Conservation (phyloP, 1,140 invertebrate genomes). For the Temnothorax curvispinosus region DNA sequence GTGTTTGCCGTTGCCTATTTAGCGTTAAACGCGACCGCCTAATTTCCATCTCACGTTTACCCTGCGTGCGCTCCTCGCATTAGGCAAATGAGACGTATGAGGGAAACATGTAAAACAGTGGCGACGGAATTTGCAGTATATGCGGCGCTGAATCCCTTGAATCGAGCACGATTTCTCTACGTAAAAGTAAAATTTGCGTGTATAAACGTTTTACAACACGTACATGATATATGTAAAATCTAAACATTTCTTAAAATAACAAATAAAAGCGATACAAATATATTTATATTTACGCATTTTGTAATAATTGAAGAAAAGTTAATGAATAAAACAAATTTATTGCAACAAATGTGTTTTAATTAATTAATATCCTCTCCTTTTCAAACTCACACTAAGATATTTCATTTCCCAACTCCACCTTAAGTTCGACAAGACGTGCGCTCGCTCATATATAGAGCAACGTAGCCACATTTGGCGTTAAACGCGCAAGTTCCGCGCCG, state of each 20-base stretch:
- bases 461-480: neutral
- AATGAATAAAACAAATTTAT: neutral
- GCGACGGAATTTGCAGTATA: neutral
- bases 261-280: neutral
- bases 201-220: neutral
- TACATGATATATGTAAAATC: neutral
- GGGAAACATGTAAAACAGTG: slow-evolving; percentile 4
- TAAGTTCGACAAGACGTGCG: neutral
- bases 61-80: neutral
- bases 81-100: slow-evolving; percentile 28
- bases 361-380: neutral
- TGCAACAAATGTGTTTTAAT: neutral
- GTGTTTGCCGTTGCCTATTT: neutral
- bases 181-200: neutral
- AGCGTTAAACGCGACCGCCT: slow-evolving; percentile 20
- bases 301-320: neutral
- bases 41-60: slow-evolving; percentile 34
- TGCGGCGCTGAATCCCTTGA: neutral
- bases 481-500: neutral
- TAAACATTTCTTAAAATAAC: neutral
- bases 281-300: neutral
- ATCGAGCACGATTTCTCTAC: neutral
- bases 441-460: neutral
- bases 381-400: neutral
- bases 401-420: too few relatives aligned